Evolutionary conservation across 2,888 invertebrate genomes (phyloP).

Genomic region (Oxycera nigricornis): DNA sequence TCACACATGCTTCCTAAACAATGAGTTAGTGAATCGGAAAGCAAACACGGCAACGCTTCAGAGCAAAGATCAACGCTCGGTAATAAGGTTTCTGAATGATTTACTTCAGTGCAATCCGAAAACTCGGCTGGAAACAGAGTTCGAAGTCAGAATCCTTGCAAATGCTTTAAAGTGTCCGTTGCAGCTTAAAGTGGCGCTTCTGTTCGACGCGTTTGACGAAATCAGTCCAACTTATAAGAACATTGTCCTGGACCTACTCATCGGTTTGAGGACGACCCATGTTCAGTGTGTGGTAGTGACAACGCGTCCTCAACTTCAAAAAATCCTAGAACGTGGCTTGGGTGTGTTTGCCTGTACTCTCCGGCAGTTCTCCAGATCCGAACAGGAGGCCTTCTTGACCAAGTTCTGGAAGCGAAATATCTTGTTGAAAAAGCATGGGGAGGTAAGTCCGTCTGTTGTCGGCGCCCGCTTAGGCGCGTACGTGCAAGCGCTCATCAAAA

Average conservation of each 20-base stretch:
- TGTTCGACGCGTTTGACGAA: constrained; percentile 36
- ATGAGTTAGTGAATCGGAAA: neutral
- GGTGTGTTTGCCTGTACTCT: neutral
- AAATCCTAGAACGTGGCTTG: neutral
- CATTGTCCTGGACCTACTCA: neutral
- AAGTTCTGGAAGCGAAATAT: neutral
- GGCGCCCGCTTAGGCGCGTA: neutral
- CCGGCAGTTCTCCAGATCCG: neutral
- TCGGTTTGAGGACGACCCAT: neutral
- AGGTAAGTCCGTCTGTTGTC: neutral
- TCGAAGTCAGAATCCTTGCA: constrained; percentile 7
- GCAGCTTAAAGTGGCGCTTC: constrained; percentile 1
- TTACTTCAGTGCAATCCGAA: constrained; percentile 7
- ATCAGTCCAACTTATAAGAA: constrained; percentile 17
- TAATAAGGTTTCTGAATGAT: neutral
- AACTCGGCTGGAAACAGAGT: neutral
- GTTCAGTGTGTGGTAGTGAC: constrained; percentile 2
- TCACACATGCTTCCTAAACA: neutral
- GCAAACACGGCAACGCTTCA: neutral
- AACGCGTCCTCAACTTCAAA: constrained; percentile 13
- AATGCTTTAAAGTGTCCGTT: neutral
- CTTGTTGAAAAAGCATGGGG: neutral
- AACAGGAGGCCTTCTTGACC: neutral
- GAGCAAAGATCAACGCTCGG: neutral
- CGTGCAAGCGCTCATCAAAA: neutral